Conservation (phyloP, 2,888 invertebrate genomes). For the Agrotis exclamationis region DNA sequence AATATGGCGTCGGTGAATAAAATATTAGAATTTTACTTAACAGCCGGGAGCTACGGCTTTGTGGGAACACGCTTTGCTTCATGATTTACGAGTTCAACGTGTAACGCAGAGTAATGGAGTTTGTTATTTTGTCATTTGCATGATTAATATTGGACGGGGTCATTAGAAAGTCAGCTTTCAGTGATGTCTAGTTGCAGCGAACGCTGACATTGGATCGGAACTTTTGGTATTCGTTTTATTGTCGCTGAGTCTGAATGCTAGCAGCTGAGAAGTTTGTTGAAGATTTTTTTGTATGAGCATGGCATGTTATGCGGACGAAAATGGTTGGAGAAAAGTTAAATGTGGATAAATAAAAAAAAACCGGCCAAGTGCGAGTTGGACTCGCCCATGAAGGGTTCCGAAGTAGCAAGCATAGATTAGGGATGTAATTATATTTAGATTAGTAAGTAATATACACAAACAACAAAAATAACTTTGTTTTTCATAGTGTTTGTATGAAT, state of each 20-base stretch:
- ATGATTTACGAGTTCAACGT: slow-evolving; percentile 79
- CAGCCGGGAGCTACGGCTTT: slow-evolving; percentile 42
- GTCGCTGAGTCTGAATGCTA: slow-evolving; percentile 41
- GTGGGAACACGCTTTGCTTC: slow-evolving; percentile 50
- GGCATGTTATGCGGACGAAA: no score
- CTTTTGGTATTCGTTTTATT: slow-evolving; percentile 50
- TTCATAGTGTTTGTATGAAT: no score
- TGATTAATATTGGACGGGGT: slow-evolving; percentile 76
- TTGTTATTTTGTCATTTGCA: slow-evolving; percentile 79
- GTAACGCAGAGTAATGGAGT: slow-evolving; percentile 74
- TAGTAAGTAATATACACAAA: no score
- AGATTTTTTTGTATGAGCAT: not conserved
- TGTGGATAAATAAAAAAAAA: no score
- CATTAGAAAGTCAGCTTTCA: slow-evolving; percentile 57
- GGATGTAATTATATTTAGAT: no score
- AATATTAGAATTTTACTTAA: slow-evolving; percentile 73
- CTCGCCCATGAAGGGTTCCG: no score
- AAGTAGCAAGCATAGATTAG: no score
- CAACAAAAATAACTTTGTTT: no score
- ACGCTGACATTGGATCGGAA: slow-evolving; percentile 55
- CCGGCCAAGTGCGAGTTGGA: no score
- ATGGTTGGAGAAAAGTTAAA: no score
- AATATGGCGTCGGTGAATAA: slow-evolving; percentile 73
- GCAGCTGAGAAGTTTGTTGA: slow-evolving; percentile 2
- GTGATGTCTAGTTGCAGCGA: slow-evolving; percentile 42